Evolutionary conservation across 2,113 vertebrate genomes (phyloP).

Genomic region (Notechis scutatus): DNA sequence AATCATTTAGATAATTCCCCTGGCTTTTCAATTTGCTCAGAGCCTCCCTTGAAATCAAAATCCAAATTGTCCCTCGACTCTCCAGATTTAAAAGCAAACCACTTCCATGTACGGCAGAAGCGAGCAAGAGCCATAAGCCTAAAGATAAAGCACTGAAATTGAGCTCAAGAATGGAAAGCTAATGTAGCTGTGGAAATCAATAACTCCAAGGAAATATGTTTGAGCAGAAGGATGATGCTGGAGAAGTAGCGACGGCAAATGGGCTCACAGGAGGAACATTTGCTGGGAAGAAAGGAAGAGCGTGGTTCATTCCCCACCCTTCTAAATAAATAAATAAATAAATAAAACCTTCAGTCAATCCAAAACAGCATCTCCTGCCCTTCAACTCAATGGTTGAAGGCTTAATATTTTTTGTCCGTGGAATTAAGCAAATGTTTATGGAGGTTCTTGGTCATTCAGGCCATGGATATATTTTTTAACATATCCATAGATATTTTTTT

Average conservation of each 20-base stretch:
- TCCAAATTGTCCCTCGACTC: not conserved
- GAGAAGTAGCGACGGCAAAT: not conserved
- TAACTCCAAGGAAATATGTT: not conserved
- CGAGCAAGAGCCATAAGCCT: not conserved
- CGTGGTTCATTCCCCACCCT: not conserved
- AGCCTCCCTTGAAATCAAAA: not conserved
- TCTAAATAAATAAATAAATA: not conserved
- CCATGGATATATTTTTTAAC: too few species aligned
- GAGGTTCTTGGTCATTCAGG: too few species aligned
- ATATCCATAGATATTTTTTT: too few species aligned
- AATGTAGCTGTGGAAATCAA: conserved; percentile 21
- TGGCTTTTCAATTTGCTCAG: not conserved
- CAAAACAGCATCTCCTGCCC: not conserved
- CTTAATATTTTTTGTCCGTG: not conserved
- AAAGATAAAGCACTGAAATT: conserved; percentile 21
- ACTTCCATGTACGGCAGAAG: not conserved
- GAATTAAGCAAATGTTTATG: not conserved
- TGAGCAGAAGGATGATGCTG: not conserved
- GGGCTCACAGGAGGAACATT: not conserved
- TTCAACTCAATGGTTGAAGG: not conserved
- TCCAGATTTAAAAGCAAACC: not conserved
- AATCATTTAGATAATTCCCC: not conserved
- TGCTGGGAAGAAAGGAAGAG: not conserved
- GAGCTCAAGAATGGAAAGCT: not conserved
- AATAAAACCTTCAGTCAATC: not conserved